Base-by-base conservation (phyloP, 2,113 vertebrate genomes). In the Chamaea fasciata region DNA sequence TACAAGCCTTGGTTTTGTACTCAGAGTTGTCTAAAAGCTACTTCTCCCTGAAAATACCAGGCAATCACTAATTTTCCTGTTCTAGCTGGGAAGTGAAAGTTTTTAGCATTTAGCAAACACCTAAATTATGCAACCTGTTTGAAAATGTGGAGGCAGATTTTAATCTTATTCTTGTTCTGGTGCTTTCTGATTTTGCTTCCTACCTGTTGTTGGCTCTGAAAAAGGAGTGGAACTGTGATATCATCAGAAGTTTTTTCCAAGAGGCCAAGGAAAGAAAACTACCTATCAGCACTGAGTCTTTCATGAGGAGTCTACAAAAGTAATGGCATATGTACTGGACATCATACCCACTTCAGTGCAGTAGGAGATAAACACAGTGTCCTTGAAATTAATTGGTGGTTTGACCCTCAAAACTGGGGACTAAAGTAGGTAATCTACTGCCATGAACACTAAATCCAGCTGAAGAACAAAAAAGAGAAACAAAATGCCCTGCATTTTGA, bases 131-230 rank as follows among this genome's bases (percentile, higher is more conserved):
- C n/a, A 64, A 55, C 8, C 12, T 85, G 9, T 50, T 82, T 46
- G 33, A 87, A 81, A 87, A 68, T 20, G 13, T 11, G 24, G 56
- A 68, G 35, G 49, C 18, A 87, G 20, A 24, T 76, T 47, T 78
- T 22, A 31, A 78, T 87, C 49, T 39, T 65, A 28, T 15, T 90
- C 24, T 23, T 82, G 11, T n/a, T 78, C n/a, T 79, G 49, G 64
- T 78, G 20, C 49, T 92, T 91, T 93, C 22, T 68, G 62, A 31
- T 59, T 89, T 83, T 94, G 12, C 74, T 75, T 84, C 24, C 49
- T 75, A 47, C 47, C 35, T 74, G 15, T 73, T 67, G 64, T 47
- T 11, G 21, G 21, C 21, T 71, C 55, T 63, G 84, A 47, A 42
- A 78, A 65, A 78, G 33, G 28, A 67, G 9, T 19, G 23, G 13